phyloP scores from a whole-genome alignment of 35 echinoderm and acorn worm species.

The Stichopus chloronotus region DNA sequence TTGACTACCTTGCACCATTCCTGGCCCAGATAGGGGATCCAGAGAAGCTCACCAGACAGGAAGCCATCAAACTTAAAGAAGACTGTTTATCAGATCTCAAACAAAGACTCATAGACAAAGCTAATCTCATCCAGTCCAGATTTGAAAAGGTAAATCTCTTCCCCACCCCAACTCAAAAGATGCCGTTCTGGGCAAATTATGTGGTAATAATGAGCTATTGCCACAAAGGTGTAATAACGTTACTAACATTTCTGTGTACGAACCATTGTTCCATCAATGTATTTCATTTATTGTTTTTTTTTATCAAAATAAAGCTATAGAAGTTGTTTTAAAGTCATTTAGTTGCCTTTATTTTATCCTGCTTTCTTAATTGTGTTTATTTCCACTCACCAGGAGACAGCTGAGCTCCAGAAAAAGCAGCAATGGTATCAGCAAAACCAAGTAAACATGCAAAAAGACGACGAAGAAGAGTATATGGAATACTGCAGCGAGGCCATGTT shows the following conservation, averaged over 20 bases:
- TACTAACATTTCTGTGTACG: too few species aligned
- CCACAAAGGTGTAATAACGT: too few species aligned
- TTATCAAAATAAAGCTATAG: too few species aligned
- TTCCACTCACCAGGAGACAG: constrained; percentile 75
- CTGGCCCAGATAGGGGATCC: constrained; percentile 97
- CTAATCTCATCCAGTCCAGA: constrained; percentile 95
- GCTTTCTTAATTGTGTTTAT: too few species aligned
- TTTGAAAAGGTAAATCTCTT: constrained; percentile 85
- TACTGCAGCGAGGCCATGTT: constrained; percentile 99
- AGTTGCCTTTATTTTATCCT: too few species aligned
- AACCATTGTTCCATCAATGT: too few species aligned
- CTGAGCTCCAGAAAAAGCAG: constrained; percentile 96
- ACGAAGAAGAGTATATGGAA: constrained; percentile 96
- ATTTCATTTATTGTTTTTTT: too few species aligned
- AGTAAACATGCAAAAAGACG: constrained; percentile 97
- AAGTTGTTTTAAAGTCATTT: too few species aligned
- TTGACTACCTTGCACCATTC: constrained; percentile 98
- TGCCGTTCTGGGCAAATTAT: background rate
- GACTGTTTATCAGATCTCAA: constrained; percentile 98
- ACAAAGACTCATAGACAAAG: constrained; percentile 96
- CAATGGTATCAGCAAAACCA: constrained; percentile 98
- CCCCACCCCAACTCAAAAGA: background rate
- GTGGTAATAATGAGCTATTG: too few species aligned
- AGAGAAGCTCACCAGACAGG: constrained; percentile 82
- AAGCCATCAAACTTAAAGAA: constrained; percentile 92